Evolutionary conservation across 2,113 vertebrate genomes (phyloP).

Genomic region (Indicator maculatus): DNA sequence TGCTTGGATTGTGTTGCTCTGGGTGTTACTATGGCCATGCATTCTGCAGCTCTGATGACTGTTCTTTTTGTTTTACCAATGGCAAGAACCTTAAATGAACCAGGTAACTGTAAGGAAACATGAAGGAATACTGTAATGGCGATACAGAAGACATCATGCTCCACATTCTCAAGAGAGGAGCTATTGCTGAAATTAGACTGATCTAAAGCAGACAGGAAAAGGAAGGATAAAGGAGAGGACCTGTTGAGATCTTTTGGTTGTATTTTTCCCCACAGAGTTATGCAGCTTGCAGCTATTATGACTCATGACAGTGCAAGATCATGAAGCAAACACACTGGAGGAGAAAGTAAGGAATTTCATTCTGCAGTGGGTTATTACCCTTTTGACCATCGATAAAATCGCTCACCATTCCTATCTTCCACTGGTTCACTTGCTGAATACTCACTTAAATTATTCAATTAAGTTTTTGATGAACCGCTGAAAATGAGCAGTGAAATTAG

Average conservation of each 20-base stretch:
- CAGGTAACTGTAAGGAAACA: background rate
- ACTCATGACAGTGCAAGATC: background rate
- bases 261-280: background rate
- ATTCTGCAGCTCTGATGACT: background rate
- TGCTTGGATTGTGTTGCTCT: background rate
- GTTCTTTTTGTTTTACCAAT: background rate
- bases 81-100: constrained; percentile 20
- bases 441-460: background rate
- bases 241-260: background rate
- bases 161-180: background rate
- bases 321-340: background rate
- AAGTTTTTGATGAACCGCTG: background rate
- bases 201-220: background rate
- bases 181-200: background rate
- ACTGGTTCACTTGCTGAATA: background rate
- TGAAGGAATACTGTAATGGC: background rate
- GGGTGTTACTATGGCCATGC: background rate
- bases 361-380: background rate
- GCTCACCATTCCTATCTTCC: background rate
- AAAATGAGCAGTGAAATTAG: background rate
- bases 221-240: background rate
- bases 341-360: background rate
- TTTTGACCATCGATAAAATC: background rate
- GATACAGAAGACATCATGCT: background rate
- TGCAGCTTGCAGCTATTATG: background rate